Percentiles rank a stretch among this genome's conserved stretches.
phyloP scores from a whole-genome alignment of 2,113 vertebrate species.

The Gavia stellata region DNA sequence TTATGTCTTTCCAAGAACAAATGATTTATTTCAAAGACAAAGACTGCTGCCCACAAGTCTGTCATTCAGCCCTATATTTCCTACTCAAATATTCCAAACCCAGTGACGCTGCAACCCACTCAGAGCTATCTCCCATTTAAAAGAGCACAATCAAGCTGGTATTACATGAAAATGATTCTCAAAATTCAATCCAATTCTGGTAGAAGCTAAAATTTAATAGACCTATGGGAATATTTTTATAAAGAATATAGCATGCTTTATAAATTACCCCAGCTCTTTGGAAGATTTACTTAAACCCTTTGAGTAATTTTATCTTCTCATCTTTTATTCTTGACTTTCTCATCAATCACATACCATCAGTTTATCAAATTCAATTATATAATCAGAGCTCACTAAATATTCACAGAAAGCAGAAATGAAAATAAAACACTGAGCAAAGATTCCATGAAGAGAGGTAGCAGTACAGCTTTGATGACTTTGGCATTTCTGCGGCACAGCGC shows the following conservation, averaged over 20 bases:
- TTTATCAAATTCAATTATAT: constrained; percentile 59
- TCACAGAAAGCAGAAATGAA: constrained; percentile 22
- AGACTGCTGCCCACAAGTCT: neutral
- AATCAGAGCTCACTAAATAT: constrained; percentile 50
- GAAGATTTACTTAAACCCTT: constrained; percentile 52
- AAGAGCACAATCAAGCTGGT: neutral
- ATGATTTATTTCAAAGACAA: constrained; percentile 2
- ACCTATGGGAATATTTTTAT: constrained; percentile 7
- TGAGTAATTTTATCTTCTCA: constrained; percentile 40
- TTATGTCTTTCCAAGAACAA: neutral
- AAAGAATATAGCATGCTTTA: constrained; percentile 42
- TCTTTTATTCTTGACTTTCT: constrained; percentile 44
- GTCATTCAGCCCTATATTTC: neutral
- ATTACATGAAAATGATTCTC: constrained; percentile 30
- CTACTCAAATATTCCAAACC: neutral
- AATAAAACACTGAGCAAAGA: constrained; percentile 24
- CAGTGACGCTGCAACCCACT: neutral
- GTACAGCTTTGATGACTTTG: neutral
- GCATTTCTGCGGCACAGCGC: neutral
- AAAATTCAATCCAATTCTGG: constrained; percentile 26
- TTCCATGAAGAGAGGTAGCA: neutral
- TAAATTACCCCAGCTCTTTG: constrained; percentile 34
- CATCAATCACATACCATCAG: constrained; percentile 26
- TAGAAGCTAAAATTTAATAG: constrained; percentile 54
- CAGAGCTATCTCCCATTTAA: neutral